A percentile compares a stretch with the other conserved stretches of the same genome.
Evolutionary conservation across 2,797 vertebrate species (phyloP).

Genomic region (Antrozous pallidus): DNA sequence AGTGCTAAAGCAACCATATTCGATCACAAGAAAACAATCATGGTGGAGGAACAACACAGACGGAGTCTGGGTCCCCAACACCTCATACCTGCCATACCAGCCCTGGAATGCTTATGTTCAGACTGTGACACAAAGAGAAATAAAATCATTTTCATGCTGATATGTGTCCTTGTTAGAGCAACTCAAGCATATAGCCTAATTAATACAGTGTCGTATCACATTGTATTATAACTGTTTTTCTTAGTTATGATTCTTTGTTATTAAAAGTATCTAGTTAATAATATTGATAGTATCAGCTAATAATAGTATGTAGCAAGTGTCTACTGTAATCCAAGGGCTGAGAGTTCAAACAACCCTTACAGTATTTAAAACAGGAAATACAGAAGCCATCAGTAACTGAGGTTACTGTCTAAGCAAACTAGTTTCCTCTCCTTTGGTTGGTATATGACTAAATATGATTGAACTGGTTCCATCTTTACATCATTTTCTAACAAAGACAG

Average conservation of each 20-base stretch:
- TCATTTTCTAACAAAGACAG: neutral
- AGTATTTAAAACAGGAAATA: neutral
- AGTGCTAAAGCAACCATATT: neutral
- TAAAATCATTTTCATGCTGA: neutral
- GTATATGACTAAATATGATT: neutral
- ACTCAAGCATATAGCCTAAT: neutral
- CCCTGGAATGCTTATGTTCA: neutral
- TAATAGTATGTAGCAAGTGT: neutral
- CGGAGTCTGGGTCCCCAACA: neutral
- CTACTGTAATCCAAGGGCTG: neutral
- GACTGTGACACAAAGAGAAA: neutral
- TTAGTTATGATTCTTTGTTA: neutral
- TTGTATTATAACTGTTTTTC: neutral
- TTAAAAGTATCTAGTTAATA: neutral
- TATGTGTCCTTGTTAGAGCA: neutral
- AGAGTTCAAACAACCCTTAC: neutral
- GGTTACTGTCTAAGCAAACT: neutral
- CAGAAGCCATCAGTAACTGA: neutral
- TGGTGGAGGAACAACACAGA: neutral
- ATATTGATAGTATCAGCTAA: neutral
- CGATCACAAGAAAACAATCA: neutral
- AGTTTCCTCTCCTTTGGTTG: neutral
- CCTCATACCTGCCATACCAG: neutral
- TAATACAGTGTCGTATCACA: neutral
- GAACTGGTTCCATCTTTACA: neutral